phyloP scores from a whole-genome alignment of 2,797 vertebrate species.

The Mormyrus proboscirostris region DNA sequence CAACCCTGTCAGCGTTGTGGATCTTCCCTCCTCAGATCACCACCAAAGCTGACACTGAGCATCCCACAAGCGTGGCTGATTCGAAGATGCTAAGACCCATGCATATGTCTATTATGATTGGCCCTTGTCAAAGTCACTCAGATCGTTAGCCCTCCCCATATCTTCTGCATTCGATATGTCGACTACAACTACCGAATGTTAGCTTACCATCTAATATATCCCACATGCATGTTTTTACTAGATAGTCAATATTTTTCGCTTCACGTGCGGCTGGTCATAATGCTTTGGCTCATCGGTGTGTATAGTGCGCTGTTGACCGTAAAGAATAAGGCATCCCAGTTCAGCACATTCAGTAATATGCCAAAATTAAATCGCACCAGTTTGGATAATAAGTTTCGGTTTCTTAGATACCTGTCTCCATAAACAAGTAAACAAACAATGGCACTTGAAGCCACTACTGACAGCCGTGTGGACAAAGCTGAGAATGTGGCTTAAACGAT shows the following conservation, averaged over 20 bases:
- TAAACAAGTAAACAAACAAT: slow-evolving; percentile 10
- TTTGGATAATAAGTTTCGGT: slow-evolving; percentile 6
- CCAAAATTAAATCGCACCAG: not conserved
- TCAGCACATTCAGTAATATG: slow-evolving; percentile 19
- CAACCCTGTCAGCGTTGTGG: not conserved
- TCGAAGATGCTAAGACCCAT: not conserved
- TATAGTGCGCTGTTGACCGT: not conserved
- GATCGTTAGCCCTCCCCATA: not conserved
- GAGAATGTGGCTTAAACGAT: not conserved
- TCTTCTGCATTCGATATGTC: not conserved
- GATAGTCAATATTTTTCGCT: not conserved
- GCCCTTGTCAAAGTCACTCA: not conserved
- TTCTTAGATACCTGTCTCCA: slow-evolving; percentile 32
- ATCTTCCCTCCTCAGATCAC: not conserved
- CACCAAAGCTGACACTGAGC: not conserved
- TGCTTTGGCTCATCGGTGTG: not conserved
- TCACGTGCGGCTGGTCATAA: not conserved
- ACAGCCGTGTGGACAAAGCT: not conserved
- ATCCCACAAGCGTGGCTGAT: not conserved
- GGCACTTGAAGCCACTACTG: not conserved
- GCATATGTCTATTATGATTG: not conserved
- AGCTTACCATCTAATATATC: not conserved
- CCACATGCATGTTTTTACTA: not conserved
- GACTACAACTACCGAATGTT: not conserved
- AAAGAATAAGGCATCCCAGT: not conserved